Evolutionary conservation across 2,797 vertebrate genomes (phyloP), one percentile per base, ranked within the genome.

Genomic region (Perodicticus potto): DNA sequence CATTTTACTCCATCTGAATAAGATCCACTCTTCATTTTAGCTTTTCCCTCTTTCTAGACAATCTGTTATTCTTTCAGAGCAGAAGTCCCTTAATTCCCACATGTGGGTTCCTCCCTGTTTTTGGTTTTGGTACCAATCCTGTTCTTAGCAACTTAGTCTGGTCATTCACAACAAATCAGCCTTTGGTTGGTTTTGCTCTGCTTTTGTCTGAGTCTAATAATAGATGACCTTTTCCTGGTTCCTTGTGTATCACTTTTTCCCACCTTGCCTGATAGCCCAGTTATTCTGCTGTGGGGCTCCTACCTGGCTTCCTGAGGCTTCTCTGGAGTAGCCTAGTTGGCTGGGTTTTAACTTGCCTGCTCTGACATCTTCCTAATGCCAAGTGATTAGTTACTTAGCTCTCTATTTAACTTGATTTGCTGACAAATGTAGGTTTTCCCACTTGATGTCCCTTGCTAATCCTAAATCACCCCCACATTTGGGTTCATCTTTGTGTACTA

Each of bases 331-430:
- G 17, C n/a, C 25, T 81, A 12, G 25, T 29, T 81, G 16, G 57
- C 57, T 82, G 25, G 57, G 22, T 89, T 93, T 89, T 83, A 92
- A 93, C 86, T 94, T 90, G 55, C 25, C 40, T 55, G 9, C 69
- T 82, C n/a, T 32, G 11, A 49, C 3, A 14, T 83, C 53, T 84
- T 73, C 43, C n/a, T 94, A 78, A 93, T 73, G 23, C 67, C 8
- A 63, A 89, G n/a, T 82, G 17, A 9, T 45, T 69, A 40, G 53
- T 86, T 85, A 13, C n/a, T 49, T 65, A 45, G 76, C 78, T 40
- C 34, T 89, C 37, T 89, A 12, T 45, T 43, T 88, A 73, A 57
- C 29, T 55, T 34, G 55, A 22, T 20, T 74, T 11, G 22, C 57
- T 82, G n/a, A 37, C 74, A 76, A 17, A 61, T 4, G 29, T n/a